Conservation (phyloP, 2,797 vertebrate genomes). For the Galagoides demidoff region DNA sequence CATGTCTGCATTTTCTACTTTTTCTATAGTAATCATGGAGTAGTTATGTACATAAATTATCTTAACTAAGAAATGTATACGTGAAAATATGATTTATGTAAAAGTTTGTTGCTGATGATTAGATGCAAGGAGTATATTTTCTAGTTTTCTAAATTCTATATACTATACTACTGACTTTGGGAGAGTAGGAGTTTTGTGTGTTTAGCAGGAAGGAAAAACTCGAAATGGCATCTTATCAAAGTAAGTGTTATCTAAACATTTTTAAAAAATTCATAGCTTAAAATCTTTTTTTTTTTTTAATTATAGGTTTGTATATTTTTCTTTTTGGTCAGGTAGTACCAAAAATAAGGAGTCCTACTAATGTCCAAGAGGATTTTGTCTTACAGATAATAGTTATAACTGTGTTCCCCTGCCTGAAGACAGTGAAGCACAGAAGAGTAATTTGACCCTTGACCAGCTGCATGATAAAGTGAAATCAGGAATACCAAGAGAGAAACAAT, state of each 20-base stretch:
- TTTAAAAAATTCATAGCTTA: constrained; percentile 30
- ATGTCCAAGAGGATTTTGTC: constrained; percentile 75
- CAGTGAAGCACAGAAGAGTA: constrained; percentile 85
- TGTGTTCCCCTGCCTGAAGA: constrained; percentile 83
- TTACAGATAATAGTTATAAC: constrained; percentile 90
- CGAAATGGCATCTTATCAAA: constrained; percentile 48
- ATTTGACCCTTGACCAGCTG: constrained; percentile 89
- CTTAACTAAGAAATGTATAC: constrained; percentile 37
- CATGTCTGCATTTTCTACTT: constrained; percentile 46
- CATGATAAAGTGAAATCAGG: constrained; percentile 88
- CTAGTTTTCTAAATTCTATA: constrained; percentile 44
- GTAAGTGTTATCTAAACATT: constrained; percentile 51
- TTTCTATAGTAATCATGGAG: constrained; percentile 21
- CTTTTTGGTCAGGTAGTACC: constrained; percentile 50
- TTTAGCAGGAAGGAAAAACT: constrained; percentile 38
- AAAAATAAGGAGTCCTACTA: constrained; percentile 40
- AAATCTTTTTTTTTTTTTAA: constrained; percentile 53
- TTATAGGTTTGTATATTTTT: constrained; percentile 24
- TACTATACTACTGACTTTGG: not conserved
- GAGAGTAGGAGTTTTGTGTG: constrained; percentile 27
- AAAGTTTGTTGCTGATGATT: constrained; percentile 43
- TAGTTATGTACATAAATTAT: constrained; percentile 39
- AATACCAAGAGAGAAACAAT: constrained; percentile 89
- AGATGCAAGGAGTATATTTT: constrained; percentile 34
- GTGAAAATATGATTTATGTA: constrained; percentile 1